Evolutionary conservation across 2,113 vertebrate species (phyloP).

Genomic region (Chaetorhynchus papuensis): DNA sequence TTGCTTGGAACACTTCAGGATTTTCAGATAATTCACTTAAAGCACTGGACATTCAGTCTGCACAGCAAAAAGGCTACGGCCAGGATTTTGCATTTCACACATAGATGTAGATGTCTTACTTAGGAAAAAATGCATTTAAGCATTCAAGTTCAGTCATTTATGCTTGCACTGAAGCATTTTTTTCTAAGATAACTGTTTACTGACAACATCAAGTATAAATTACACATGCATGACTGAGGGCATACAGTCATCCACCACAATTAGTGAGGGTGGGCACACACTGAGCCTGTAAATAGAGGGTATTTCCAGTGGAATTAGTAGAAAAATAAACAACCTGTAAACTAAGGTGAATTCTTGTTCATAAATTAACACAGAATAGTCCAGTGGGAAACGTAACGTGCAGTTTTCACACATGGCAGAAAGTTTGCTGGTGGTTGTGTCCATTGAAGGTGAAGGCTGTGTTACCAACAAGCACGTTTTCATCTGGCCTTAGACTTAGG

Average conservation of each 20-base stretch:
- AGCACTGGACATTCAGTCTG: neutral
- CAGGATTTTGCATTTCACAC: neutral
- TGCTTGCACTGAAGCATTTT: neutral
- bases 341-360: slow-evolving; percentile 34
- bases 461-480: slow-evolving; percentile 59
- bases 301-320: neutral
- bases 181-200: neutral
- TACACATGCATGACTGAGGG: neutral
- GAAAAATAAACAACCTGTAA: slow-evolving; percentile 48
- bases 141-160: neutral
- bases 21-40: neutral
- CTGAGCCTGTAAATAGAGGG: neutral
- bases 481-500: slow-evolving; percentile 66
- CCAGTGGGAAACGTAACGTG: slow-evolving; percentile 14
- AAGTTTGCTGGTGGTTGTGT: slow-evolving; percentile 1
- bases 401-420: slow-evolving; percentile 60
- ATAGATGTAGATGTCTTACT: neutral
- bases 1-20: neutral
- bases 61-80: neutral
- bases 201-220: neutral
- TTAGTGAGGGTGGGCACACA: neutral
- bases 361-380: slow-evolving; percentile 25
- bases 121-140: neutral
- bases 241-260: too few species aligned
- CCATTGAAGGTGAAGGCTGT: slow-evolving; percentile 59